Evolutionary conservation across 2,888 invertebrate species (phyloP), one percentile per base, ranked within the genome.

Genomic region (Erebia palarica): DNA sequence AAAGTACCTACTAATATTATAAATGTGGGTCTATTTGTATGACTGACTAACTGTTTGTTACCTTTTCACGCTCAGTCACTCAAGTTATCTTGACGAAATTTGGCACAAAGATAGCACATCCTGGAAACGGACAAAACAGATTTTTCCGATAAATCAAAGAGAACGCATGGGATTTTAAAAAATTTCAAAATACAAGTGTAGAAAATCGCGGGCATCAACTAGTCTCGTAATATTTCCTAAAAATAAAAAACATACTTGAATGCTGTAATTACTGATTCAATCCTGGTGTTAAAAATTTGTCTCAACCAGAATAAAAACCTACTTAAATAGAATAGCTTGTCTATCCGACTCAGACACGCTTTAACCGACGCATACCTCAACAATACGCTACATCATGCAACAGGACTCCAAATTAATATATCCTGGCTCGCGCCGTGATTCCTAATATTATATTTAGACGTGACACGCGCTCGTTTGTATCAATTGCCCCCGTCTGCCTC

Each of bases 361-460:
- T 77, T 75, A 80, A 78, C 78, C 79, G 78, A 80, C 77, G 77
- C 83, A 82, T 85, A 82, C 83, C 82, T 79, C 80, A 82, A 79
- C 80, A 80, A 82, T 70, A 76, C 84, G 82, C 85, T 83, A 84
- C 83, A 84, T 90, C 86, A 89, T 86, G 84, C 87, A 85, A 83
- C 86, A 85, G 87, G 83, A 88, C 88, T 91, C 85, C 90, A 92
- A 91, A 93, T 92, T 91, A 92, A 92, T 92, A 92, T 92, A 92
- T 93, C 93, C 93, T 93, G 93, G 93, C 93, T 87, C 90, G 91
- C 92, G 93, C 92, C 91, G 93, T 90, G 93, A 93, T 93, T 93
- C 93, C 92, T 92, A 93, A 93, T 93, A 93, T 93, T 93, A 93
- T 93, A 93, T 93, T 92, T 93, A 93, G 93, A 92, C 92, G 88